Evolutionary conservation across 2,113 vertebrate genomes (phyloP), one percentile per base, ranked within the genome.

Genomic region (Chaetura pelagica): DNA sequence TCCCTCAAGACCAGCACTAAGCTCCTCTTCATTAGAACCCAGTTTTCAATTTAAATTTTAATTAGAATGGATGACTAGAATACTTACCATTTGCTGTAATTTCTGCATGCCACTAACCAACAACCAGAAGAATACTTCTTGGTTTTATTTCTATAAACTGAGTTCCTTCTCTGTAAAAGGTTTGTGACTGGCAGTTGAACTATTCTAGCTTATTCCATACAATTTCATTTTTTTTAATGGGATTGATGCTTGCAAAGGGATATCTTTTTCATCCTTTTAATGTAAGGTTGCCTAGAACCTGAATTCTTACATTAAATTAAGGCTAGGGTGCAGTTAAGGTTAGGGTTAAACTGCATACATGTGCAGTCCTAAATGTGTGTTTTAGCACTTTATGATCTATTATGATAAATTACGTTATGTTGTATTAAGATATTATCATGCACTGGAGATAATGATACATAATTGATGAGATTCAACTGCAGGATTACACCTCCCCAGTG

Each of bases 41-140:
- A 95, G 96, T 95, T 98, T 98, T 98, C 97, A 97, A 98, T 98
- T 98, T 98, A 87, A 97, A 97, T 98, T 98, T 98, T 98, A 98
- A 98, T 98, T 98, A 98, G 97, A 98, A 97, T 91, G 95, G 89
- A 97, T 97, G 97, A 97, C 95, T 97, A 85, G 87, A 95, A 97
- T 98, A 88, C 72, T 98, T 97, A 90, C 64, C 54, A 87, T 97
- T 97, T 2, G 15, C 79, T 88, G 72, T 91, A 87, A 82, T 96
- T 97, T 96, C 87, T 96, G 76, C 92, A 80, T 64, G 35, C 68
- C 73, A 80, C 87, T 96, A 92, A 97, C 97, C 94, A 97, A 82
- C 90, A 95, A 83, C 80, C 42, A 92, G 64, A 94, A 89, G 49
- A 80, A 92, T 87, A 59, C 7, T 63, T 64, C 14, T 20, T 57